phyloP scores from a whole-genome alignment of 2,797 vertebrate genomes.

The Oophaga sylvatica region DNA sequence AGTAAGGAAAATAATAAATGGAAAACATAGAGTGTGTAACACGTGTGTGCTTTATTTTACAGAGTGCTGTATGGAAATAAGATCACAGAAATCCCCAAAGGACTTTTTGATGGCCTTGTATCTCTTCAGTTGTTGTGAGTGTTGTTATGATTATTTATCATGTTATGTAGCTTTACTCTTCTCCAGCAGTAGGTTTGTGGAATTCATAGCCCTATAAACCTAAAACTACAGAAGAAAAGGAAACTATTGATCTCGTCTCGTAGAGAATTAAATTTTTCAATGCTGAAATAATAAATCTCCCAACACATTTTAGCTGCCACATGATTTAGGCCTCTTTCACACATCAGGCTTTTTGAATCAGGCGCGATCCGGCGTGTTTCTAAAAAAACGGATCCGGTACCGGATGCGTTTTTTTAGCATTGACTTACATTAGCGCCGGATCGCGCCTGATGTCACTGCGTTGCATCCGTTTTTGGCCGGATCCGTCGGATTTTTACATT shows the following conservation, averaged over 20 bases:
- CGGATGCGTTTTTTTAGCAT: no score
- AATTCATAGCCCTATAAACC: not conserved
- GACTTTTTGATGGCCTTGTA: conserved; percentile 94
- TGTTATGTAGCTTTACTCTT: conserved; percentile 60
- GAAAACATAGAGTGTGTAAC: conserved; percentile 62
- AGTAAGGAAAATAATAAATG: conserved; percentile 61
- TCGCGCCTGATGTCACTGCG: no score
- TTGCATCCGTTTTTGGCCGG: no score
- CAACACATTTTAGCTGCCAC: not conserved
- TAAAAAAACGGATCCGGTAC: no score
- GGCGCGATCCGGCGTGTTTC: no score
- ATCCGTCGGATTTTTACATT: no score
- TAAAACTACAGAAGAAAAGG: conserved; percentile 2
- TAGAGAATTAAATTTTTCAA: not conserved
- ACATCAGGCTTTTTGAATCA: no score
- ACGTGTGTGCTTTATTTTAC: conserved; percentile 72
- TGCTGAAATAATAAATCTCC: conserved; percentile 17
- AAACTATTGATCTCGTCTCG: conserved; percentile 5
- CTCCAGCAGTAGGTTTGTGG: conserved; percentile 60
- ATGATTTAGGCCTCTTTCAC: no score
- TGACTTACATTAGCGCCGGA: no score
- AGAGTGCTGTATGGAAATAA: conserved; percentile 98
- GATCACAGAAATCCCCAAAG: conserved; percentile 96
- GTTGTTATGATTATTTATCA: conserved; percentile 66
- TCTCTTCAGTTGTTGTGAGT: conserved; percentile 98